A percentile compares a stretch with the other conserved stretches of the same genome.
Conservation (phyloP, 2,113 vertebrate species). For the Aphyosemion australe region DNA sequence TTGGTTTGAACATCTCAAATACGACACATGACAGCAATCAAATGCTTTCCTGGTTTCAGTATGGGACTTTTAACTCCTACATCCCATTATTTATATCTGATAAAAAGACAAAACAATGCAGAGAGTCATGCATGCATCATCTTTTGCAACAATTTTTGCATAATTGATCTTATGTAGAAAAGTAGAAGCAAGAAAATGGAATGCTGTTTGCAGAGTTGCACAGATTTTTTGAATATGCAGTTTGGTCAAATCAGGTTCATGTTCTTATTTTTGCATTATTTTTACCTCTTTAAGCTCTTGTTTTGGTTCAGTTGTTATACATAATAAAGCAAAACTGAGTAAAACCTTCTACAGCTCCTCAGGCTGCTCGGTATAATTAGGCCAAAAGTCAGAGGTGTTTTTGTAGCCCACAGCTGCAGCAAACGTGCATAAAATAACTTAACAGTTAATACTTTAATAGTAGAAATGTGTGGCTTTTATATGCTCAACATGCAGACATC, state of each 20-base stretch:
- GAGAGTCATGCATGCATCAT: neutral
- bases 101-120: neutral
- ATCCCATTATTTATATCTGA: neutral
- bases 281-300: neutral
- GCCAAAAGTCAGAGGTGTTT: constrained; percentile 30
- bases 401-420: constrained; percentile 24
- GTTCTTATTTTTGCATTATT: too few relatives aligned
- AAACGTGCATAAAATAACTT: neutral
- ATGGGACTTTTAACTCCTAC: neutral
- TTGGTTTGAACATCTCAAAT: constrained; percentile 2
- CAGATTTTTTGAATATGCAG: too few relatives aligned
- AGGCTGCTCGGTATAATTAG: neutral
- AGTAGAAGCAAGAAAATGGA: too few relatives aligned
- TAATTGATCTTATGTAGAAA: too few relatives aligned
- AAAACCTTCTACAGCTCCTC: neutral
- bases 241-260: too few relatives aligned
- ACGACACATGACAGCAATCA: neutral
- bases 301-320: neutral
- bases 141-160: neutral
- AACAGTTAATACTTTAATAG: neutral
- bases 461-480: too few relatives aligned
- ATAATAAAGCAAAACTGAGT: too few relatives aligned
- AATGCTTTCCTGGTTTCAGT: neutral
- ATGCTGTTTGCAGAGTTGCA: too few relatives aligned
- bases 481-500: neutral